These are phyloP conservation scores for Volucella inflata DNA, from an alignment of 2,888 invertebrate genomes.

Conservation along the genomic window DNA sequence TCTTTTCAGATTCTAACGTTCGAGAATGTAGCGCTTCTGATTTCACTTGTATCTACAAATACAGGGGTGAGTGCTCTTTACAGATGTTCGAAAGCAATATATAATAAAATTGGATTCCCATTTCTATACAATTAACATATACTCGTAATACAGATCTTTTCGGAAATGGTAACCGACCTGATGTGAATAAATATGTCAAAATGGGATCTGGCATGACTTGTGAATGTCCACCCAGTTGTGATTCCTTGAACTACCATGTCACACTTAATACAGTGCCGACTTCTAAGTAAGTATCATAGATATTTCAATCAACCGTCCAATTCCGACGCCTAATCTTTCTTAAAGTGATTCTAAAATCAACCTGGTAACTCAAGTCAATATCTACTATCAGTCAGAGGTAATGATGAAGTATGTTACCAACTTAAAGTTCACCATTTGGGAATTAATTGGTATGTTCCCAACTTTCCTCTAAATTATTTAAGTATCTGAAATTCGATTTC, in stretches of 20 bases:
- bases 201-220: constrained; percentile 78
- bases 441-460: constrained; percentile 80
- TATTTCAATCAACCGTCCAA: background rate
- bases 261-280: constrained; percentile 76
- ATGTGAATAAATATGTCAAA: constrained; percentile 77
- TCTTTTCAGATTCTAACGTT: constrained; percentile 54
- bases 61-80: constrained; percentile 75
- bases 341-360: constrained; percentile 49
- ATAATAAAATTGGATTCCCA: background rate
- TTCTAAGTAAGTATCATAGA: constrained; percentile 56
- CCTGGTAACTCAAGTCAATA: constrained; percentile 78
- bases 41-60: constrained; percentile 78
- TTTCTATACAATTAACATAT: background rate
- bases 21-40: constrained; percentile 79
- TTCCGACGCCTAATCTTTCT: background rate
- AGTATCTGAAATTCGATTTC: constrained; percentile 75
- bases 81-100: background rate
- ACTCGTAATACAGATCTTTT: constrained; percentile 77
- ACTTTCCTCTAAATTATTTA: background rate
- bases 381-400: constrained; percentile 81
- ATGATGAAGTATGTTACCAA: constrained; percentile 83
- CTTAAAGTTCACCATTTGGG: constrained; percentile 81
- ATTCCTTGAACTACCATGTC: constrained; percentile 76
- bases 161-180: constrained; percentile 74
- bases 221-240: constrained; percentile 79